phyloP scores from a whole-genome alignment of 30 jellyfish, hydroid and myxozoan genomes.

The Aurelia sp. region DNA sequence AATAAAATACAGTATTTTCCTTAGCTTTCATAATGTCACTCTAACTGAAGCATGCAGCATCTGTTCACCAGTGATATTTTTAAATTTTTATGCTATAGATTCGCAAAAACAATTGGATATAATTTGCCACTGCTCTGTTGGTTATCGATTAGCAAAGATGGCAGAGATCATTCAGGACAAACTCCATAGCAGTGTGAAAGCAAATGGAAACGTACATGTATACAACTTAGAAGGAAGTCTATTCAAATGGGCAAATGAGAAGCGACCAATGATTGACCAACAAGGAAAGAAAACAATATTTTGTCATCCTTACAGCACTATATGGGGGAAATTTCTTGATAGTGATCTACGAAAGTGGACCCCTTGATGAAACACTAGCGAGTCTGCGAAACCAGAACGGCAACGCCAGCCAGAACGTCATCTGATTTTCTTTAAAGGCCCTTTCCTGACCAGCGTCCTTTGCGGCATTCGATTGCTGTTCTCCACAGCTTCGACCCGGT shows the following conservation, averaged over 20 bases:
- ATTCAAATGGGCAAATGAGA: constrained; percentile 90
- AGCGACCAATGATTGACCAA: constrained; percentile 69
- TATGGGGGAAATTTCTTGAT: constrained; percentile 79
- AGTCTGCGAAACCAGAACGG: no score
- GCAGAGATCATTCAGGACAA: constrained; percentile 54
- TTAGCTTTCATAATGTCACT: no score
- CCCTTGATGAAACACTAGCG: not conserved
- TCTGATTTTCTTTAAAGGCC: no score
- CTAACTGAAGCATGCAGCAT: no score
- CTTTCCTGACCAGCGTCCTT: no score
- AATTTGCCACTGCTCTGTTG: constrained; percentile 79
- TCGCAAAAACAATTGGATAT: constrained; percentile 14
- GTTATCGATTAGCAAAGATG: constrained; percentile 80
- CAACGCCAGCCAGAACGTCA: no score
- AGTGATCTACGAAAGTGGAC: constrained; percentile 53
- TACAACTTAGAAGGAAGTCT: constrained; percentile 81
- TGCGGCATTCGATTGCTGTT: no score
- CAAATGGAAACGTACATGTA: constrained; percentile 1
- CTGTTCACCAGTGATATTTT: no score
- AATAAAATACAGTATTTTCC: no score
- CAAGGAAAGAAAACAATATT: constrained; percentile 48
- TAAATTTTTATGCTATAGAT: not conserved
- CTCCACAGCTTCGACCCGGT: no score
- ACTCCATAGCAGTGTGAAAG: constrained; percentile 12
- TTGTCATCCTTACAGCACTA: constrained; percentile 78